phyloP scores from a whole-genome alignment of 2,888 invertebrate species.

The Thumatha senex region DNA sequence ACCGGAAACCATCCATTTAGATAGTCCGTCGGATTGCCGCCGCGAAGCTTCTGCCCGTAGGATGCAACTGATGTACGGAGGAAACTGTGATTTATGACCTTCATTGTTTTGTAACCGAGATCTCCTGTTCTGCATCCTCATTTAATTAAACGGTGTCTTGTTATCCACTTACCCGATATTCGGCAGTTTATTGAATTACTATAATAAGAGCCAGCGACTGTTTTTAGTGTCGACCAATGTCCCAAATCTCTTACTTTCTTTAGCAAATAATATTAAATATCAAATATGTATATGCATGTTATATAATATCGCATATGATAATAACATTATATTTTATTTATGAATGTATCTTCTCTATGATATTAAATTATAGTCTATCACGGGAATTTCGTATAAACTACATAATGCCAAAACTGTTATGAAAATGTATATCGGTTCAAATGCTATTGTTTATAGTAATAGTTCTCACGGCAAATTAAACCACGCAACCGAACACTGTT shows the following conservation, averaged over 20 bases:
- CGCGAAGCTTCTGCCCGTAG: conserved; percentile 72
- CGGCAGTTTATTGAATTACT: neutral
- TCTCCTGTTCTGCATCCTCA: conserved; percentile 8
- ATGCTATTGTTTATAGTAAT: conserved; percentile 34
- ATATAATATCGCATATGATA: too few relatives aligned
- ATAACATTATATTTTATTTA: too few relatives aligned
- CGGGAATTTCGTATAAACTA: too few relatives aligned
- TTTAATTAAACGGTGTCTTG: conserved; percentile 47
- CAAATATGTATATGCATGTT: too few relatives aligned
- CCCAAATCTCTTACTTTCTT: neutral
- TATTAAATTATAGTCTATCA: too few relatives aligned
- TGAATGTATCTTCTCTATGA: too few relatives aligned
- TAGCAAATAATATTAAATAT: too few relatives aligned
- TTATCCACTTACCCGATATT: conserved; percentile 38
- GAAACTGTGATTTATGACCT: conserved; percentile 80
- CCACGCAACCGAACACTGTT: conserved; percentile 42
- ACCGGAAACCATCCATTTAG: conserved; percentile 82
- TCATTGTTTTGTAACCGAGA: conserved; percentile 73
- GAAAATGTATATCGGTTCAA: conserved; percentile 24
- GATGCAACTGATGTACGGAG: conserved; percentile 76
- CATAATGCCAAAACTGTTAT: conserved; percentile 25
- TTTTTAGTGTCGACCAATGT: neutral
- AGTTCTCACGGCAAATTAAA: conserved; percentile 50
- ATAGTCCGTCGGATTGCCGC: conserved; percentile 78
- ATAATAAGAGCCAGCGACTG: neutral